These are phyloP conservation scores for Littorina saxatilis DNA, from an alignment of 1,140 invertebrate genomes.

Conservation along the genomic window DNA sequence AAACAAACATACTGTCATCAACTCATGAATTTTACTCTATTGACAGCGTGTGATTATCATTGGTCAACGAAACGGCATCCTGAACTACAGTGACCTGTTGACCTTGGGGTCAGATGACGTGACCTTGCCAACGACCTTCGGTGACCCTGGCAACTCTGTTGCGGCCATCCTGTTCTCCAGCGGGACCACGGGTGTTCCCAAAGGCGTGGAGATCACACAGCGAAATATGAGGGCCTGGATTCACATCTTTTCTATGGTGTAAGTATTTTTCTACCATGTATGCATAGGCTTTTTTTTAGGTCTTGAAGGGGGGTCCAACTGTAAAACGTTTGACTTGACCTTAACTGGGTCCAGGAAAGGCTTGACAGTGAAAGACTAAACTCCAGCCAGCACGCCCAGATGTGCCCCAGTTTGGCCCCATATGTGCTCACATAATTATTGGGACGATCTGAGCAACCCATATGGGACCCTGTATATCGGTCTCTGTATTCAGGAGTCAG, in stretches of 20 bases:
- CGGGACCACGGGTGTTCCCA: constrained; percentile 70
- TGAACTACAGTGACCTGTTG: neutral
- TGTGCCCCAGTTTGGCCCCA: too few species aligned
- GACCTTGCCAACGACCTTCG: neutral
- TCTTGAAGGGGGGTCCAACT: neutral
- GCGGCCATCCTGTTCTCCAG: constrained; percentile 60
- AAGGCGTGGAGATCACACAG: constrained; percentile 67
- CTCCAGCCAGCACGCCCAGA: too few species aligned
- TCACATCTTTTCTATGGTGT: neutral
- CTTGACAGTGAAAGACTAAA: too few species aligned
- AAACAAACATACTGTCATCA: neutral
- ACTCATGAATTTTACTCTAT: neutral
- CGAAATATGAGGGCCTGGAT: constrained; percentile 77
- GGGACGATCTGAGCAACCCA: too few species aligned
- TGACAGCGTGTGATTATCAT: neutral
- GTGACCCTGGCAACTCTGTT: constrained; percentile 24
- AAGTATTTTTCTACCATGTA: neutral
- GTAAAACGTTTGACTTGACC: neutral
- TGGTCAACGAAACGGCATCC: neutral
- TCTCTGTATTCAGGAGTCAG: too few species aligned
- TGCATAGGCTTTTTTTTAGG: neutral
- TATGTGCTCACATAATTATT: too few species aligned
- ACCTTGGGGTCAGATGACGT: constrained; percentile 16
- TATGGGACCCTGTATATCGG: too few species aligned
- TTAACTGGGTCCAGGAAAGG: neutral